Evolutionary conservation across 1,140 invertebrate species (phyloP).

Genomic region (Coenobita brevimanus): DNA sequence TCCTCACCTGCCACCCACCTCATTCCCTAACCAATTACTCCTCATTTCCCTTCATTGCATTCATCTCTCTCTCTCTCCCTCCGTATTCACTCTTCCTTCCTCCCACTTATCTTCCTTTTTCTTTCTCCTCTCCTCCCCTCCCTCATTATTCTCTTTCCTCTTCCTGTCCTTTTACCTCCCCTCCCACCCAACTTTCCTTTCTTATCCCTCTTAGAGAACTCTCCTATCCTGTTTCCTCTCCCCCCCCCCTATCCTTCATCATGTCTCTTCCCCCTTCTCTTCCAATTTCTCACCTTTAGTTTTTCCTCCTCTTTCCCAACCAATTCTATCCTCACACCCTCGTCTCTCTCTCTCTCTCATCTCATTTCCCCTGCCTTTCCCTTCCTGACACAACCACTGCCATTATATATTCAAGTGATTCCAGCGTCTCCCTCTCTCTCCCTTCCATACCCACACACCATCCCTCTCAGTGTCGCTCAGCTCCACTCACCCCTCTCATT

Average conservation of each 20-base stretch:
- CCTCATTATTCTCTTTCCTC: background rate
- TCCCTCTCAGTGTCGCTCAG: too few species aligned
- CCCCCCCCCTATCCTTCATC: background rate
- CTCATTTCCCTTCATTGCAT: background rate
- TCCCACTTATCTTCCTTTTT: background rate
- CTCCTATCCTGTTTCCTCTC: background rate
- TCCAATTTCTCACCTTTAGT: background rate
- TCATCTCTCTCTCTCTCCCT: background rate
- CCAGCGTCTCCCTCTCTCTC: background rate
- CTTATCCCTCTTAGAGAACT: too few species aligned
- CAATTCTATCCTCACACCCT: background rate
- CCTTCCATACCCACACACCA: too few species aligned
- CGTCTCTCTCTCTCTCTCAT: background rate
- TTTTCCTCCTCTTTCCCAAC: background rate
- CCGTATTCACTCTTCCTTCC: too few species aligned
- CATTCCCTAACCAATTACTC: background rate
- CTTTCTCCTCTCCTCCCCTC: background rate
- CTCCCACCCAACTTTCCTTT: background rate
- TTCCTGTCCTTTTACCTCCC: background rate
- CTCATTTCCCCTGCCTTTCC: background rate
- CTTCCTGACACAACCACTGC: background rate
- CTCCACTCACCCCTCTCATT: too few species aligned
- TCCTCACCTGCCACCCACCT: background rate
- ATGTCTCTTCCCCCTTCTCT: background rate
- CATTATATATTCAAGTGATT: background rate